These are phyloP conservation scores for Perca flavescens DNA, from an alignment of 2,113 vertebrate species.

Conservation along the genomic window DNA sequence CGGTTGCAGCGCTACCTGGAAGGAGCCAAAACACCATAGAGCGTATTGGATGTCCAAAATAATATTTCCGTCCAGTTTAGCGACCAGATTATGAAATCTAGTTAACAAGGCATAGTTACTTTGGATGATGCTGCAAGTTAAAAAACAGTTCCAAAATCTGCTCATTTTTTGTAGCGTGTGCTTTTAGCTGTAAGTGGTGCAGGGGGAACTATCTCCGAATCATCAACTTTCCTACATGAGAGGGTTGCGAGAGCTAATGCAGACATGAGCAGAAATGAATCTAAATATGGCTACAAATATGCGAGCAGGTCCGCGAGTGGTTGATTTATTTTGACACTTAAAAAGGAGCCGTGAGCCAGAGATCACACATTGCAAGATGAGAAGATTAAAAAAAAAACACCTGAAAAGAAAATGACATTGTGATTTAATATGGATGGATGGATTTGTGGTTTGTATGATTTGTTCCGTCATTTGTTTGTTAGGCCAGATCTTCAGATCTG, in stretches of 20 bases:
- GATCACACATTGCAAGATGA: not conserved
- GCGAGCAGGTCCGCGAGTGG: not conserved
- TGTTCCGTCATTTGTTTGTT: not conserved
- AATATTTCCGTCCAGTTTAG: not conserved
- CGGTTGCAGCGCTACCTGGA: no score
- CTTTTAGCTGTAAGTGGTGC: constrained; percentile 62
- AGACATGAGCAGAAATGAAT: constrained; percentile 58
- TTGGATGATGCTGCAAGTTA: not conserved
- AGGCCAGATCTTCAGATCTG: not conserved
- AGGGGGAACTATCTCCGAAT: constrained; percentile 44
- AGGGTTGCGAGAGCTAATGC: constrained; percentile 51
- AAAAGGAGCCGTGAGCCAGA: not conserved
- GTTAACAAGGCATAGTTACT: not conserved
- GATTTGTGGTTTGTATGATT: not conserved
- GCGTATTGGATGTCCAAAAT: not conserved
- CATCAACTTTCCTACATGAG: constrained; percentile 65
- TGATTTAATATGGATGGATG: constrained; percentile 3
- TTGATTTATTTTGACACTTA: constrained; percentile 40
- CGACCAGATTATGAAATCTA: not conserved
- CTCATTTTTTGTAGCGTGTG: constrained; percentile 50
- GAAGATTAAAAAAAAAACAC: not conserved
- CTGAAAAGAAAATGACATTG: not conserved
- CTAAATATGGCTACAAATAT: constrained; percentile 46
- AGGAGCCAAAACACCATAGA: no score
- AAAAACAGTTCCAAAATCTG: constrained; percentile 19